Evolutionary conservation across 2,888 invertebrate species (phyloP).

Genomic region (Drosophila borealis): DNA sequence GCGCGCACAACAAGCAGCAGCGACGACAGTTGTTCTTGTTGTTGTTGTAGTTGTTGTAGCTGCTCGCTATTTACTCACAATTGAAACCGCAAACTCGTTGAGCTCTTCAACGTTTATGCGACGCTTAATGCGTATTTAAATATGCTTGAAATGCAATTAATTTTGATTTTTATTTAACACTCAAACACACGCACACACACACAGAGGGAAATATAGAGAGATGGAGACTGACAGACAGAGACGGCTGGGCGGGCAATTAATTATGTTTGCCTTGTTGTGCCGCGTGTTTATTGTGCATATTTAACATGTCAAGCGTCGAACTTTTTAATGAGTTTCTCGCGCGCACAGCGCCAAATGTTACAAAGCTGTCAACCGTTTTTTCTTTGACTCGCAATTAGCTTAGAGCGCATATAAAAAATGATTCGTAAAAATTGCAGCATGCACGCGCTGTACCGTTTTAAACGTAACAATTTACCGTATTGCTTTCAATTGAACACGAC

Average conservation of each 20-base stretch:
- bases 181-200: constrained; percentile 18
- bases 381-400: constrained; percentile 13
- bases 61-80: constrained; percentile 56
- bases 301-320: constrained; percentile 54
- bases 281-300: constrained; percentile 53
- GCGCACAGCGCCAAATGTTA: constrained; percentile 13
- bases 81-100: constrained; percentile 60
- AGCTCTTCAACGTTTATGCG: constrained; percentile 26
- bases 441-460: constrained; percentile 25
- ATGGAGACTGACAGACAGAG: neutral
- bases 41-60: constrained; percentile 31
- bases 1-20: constrained; percentile 71
- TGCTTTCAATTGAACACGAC: constrained; percentile 24
- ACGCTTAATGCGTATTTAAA: constrained; percentile 65
- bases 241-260: constrained; percentile 54
- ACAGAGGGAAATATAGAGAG: constrained; percentile 3
- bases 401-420: constrained; percentile 13
- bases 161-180: constrained; percentile 62
- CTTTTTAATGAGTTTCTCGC: constrained; percentile 48
- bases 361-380: constrained; percentile 1
- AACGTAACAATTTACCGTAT: constrained; percentile 25
- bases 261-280: constrained; percentile 69
- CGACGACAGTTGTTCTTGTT: constrained; percentile 21
- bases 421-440: constrained; percentile 26
- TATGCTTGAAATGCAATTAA: constrained; percentile 76